phyloP scores from a whole-genome alignment of 2,113 vertebrate species.

The Labeo catla region DNA sequence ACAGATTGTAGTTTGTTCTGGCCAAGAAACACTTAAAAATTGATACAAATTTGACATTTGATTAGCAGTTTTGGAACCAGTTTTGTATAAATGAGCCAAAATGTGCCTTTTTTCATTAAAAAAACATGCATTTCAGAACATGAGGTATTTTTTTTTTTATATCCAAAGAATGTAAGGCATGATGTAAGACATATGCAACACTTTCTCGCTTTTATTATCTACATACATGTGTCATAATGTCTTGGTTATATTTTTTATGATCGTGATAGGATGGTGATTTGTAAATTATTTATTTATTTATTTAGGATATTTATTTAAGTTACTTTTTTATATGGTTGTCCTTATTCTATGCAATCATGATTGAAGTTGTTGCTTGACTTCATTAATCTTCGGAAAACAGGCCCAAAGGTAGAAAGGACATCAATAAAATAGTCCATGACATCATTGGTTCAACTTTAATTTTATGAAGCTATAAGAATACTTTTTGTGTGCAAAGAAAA shows the following conservation, averaged over 20 bases:
- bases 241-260: not conserved
- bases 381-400: no score
- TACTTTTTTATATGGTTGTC: not conserved
- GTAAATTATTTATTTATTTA: not conserved
- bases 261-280: not conserved
- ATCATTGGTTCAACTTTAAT: no score
- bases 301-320: not conserved
- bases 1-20: not conserved
- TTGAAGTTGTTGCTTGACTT: not conserved
- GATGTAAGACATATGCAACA: constrained; percentile 1
- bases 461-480: no score
- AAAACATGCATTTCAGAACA: not conserved
- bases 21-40: not conserved
- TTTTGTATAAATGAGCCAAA: not conserved
- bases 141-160: no score
- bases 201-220: not conserved
- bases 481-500: no score
- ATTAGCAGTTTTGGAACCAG: not conserved
- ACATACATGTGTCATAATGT: not conserved
- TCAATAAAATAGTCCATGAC: no score
- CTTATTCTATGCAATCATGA: not conserved
- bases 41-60: not conserved
- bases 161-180: not conserved
- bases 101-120: no score
- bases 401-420: no score